Conservation (phyloP, 2,888 invertebrate genomes). For the Julus scandinavius region DNA sequence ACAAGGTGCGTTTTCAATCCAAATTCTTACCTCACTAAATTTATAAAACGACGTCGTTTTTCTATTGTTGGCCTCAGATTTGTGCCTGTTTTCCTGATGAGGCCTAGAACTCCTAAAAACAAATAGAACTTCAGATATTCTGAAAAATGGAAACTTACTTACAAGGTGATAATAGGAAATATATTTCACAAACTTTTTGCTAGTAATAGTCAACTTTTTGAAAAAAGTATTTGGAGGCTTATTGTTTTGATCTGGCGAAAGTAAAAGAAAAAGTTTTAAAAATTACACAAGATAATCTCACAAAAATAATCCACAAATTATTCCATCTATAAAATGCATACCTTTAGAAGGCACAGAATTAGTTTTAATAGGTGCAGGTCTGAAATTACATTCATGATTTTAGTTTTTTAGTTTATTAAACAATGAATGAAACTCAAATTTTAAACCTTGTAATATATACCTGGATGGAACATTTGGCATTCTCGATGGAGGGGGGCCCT, state of each 20-base stretch:
- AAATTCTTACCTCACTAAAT: slow-evolving; percentile 19
- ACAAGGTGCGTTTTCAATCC: background rate
- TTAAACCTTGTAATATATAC: background rate
- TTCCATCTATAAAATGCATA: background rate
- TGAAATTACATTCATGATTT: background rate
- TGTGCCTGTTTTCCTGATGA: slow-evolving; percentile 16
- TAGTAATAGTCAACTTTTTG: slow-evolving; percentile 15
- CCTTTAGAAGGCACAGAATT: slow-evolving; percentile 35
- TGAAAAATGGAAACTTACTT: too few relatives aligned
- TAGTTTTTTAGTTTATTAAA: background rate
- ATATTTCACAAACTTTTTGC: background rate
- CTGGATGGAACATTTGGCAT: slow-evolving; percentile 22
- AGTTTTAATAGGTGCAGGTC: slow-evolving; percentile 15
- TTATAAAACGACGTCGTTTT: slow-evolving; percentile 16
- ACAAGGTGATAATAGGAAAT: too few relatives aligned
- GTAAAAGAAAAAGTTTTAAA: background rate
- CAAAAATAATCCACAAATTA: too few relatives aligned
- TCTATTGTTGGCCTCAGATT: slow-evolving; percentile 1
- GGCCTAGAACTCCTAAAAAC: background rate
- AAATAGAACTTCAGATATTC: background rate
- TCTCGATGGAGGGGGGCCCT: background rate
- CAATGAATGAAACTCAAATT: background rate
- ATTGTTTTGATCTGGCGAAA: background rate
- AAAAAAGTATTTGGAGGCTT: slow-evolving; percentile 23
- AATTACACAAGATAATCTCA: too few relatives aligned